Evolutionary conservation across 92 coral and sea anemone species (phyloP), one percentile per base, ranked within the genome.

Genomic region (Actinernus sp.): DNA sequence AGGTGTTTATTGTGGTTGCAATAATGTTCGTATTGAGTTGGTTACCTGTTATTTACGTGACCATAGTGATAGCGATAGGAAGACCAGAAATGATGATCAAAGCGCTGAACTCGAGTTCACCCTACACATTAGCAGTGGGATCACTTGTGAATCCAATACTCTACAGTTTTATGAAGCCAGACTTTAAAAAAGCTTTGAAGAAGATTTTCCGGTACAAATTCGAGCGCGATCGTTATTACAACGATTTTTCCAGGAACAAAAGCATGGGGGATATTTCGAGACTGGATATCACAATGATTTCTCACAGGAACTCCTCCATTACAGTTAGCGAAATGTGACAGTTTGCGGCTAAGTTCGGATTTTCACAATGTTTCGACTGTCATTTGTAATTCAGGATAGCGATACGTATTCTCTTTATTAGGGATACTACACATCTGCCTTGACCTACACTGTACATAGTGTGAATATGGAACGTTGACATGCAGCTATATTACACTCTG

Each of bases 11-110:
- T 11, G 58, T 76, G 47, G 63, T 76, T 13, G 75, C 83, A 32
- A 59, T 76, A 0, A 76, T 65, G 76, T 76, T 76, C 34, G 83
- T 47, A 2, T 16, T 76, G 20, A 76, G 83, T 54, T 76, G 83
- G 83, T 45, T 76, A 13, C 83, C 83, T 1, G 43, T 76, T 8
- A 63, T 63, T 22, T 76, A 71, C 76, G 65, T 63, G 14, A 76
- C 83, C 12, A 43, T 56, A 1, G 76, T 65, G 2, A 22, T 50
- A n/a, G 83, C 76, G 12, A 47, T 76, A 3, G 83, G 68, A 30
- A 55, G 32, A 55, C 75, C 65, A 16, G 83, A 76, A 0, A 66
- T 76, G 13, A 76, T 65, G n/a, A 64, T 71, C 1, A 37, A 33
- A 9, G 34, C 25, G 37, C 67, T 76, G 10, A 20, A 36, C 9